These are phyloP conservation scores for Ceramica pisi DNA, from an alignment of 2,888 invertebrate genomes.

Conservation along the genomic window DNA sequence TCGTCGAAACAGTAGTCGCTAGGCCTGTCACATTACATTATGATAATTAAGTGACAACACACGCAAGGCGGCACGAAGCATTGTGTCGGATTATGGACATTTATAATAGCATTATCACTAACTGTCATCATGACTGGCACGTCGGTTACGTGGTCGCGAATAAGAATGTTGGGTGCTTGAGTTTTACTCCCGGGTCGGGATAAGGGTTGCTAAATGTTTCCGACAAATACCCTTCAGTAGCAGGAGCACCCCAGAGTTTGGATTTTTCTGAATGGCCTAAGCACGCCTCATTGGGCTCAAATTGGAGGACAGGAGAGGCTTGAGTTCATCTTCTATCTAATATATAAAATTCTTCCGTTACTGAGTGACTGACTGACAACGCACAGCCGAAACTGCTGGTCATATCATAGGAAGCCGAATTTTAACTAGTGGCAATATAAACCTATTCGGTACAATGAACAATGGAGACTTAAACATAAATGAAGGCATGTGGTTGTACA, in stretches of 20 bases:
- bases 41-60: constrained; percentile 56
- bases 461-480: neutral
- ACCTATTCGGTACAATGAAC: neutral
- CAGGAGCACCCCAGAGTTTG: too few relatives aligned
- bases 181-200: neutral
- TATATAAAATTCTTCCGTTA: too few relatives aligned
- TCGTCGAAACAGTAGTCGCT: constrained; percentile 36
- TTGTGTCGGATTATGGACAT: constrained; percentile 48
- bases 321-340: neutral
- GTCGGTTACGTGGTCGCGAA: neutral
- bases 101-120: constrained; percentile 61
- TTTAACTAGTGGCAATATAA: neutral
- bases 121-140: constrained; percentile 7
- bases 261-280: neutral
- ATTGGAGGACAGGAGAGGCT: neutral
- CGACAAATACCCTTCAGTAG: neutral
- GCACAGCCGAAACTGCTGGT: too few relatives aligned
- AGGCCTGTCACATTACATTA: constrained; percentile 59
- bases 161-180: too few relatives aligned
- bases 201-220: neutral
- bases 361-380: too few relatives aligned
- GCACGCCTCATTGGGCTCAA: too few relatives aligned
- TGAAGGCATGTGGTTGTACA: neutral
- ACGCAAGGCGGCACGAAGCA: constrained; percentile 20
- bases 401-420: too few relatives aligned